A percentile compares a stretch with the other conserved stretches of the same genome.
Evolutionary conservation across 2,888 invertebrate species (phyloP).

Genomic region (Andrena hattorfiana): DNA sequence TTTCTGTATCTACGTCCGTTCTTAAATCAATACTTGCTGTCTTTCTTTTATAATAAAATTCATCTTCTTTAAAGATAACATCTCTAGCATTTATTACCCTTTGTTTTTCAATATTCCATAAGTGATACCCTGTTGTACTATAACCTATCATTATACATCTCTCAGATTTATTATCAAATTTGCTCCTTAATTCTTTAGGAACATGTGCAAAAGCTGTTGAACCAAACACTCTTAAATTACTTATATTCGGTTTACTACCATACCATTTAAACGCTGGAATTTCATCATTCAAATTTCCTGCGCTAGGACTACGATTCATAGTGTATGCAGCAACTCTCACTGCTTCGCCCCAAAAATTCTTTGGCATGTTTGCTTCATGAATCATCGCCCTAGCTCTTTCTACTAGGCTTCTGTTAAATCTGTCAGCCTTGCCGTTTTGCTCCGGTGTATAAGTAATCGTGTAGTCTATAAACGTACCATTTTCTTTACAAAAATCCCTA

Average conservation of each 20-base stretch:
- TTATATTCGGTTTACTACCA: constrained; percentile 7
- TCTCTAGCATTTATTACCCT: too few relatives aligned
- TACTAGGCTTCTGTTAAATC: constrained; percentile 2
- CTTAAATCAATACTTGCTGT: too few relatives aligned
- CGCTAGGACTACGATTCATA: constrained; percentile 17
- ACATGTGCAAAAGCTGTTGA: constrained; percentile 17
- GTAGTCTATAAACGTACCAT: constrained; percentile 3
- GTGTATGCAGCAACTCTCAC: constrained; percentile 8
- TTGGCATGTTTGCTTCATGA: neutral
- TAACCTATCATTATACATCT: constrained; percentile 31
- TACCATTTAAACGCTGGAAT: constrained; percentile 14
- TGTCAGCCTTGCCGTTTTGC: constrained; percentile 6
- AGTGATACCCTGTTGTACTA: constrained; percentile 21
- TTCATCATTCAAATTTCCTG: neutral
- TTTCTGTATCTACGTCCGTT: too few relatives aligned
- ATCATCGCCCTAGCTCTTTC: neutral
- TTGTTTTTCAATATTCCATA: too few relatives aligned
- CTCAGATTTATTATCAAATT: constrained; percentile 11
- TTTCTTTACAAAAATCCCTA: neutral
- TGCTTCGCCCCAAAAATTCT: constrained; percentile 13
- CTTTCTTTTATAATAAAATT: too few relatives aligned
- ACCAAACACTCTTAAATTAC: constrained; percentile 7
- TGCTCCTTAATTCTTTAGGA: constrained; percentile 8
- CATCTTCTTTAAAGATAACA: too few relatives aligned
- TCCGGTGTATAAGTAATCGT: constrained; percentile 16